A percentile compares a stretch with the other conserved stretches of the same genome.
phyloP scores from a whole-genome alignment of 2,797 vertebrate species.

The Sebastolobus altivelis region DNA sequence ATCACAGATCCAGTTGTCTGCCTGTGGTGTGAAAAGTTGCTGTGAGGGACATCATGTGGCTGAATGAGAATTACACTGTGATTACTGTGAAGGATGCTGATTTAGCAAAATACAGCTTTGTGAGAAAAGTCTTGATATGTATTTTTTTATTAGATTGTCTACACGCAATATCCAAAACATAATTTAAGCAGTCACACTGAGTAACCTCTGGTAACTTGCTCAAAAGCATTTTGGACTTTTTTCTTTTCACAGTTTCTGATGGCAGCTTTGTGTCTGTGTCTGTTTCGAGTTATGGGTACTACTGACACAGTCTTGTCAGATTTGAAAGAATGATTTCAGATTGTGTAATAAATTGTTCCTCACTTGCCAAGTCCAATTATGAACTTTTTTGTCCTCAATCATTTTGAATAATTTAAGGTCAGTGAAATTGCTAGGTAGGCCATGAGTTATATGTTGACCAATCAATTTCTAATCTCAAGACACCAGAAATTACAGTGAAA shows the following conservation, averaged over 20 bases:
- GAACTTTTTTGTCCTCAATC: slow-evolving; percentile 1
- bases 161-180: neutral
- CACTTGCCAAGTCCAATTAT: slow-evolving; percentile 30
- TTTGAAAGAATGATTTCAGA: neutral
- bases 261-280: slow-evolving; percentile 24
- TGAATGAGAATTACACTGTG: slow-evolving; percentile 49
- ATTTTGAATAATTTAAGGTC: slow-evolving; percentile 34
- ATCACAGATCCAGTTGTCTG: slow-evolving; percentile 46
- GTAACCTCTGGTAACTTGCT: neutral
- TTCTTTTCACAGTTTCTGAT: neutral
- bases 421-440: too few relatives aligned
- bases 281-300: slow-evolving; percentile 30
- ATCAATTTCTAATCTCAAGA: neutral
- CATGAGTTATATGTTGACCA: too few relatives aligned
- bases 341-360: slow-evolving; percentile 24
- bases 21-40: slow-evolving; percentile 42
- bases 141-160: neutral
- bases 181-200: neutral
- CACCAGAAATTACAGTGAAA: neutral
- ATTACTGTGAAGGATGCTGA: slow-evolving; percentile 37
- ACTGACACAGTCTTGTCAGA: slow-evolving; percentile 8
- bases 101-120: slow-evolving; percentile 28
- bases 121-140: neutral
- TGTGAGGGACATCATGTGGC: slow-evolving; percentile 31
- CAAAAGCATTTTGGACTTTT: neutral